Evolutionary conservation across 2,113 vertebrate genomes (phyloP).

Genomic region (Hydropotes inermis): DNA sequence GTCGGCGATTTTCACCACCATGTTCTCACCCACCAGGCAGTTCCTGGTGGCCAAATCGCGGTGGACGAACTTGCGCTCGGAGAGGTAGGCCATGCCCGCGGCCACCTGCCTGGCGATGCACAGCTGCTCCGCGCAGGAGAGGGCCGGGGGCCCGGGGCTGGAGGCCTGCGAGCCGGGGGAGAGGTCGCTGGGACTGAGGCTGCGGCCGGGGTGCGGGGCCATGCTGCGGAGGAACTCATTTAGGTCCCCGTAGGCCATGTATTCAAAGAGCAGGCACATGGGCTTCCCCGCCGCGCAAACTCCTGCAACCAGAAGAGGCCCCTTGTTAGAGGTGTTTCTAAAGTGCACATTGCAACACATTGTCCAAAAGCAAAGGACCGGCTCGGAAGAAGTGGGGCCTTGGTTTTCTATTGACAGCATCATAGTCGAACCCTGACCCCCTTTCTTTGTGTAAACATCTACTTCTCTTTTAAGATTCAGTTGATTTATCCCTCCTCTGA

Average conservation of each 20-base stretch:
- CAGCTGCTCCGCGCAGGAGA: slow-evolving; percentile 91
- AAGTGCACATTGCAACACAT: accelerated
- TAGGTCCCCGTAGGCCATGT: slow-evolving; percentile 96
- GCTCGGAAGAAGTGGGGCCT: not conserved
- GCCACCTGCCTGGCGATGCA: slow-evolving; percentile 94
- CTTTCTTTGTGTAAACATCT: not conserved
- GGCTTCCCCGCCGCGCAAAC: slow-evolving; percentile 98
- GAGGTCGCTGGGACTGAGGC: slow-evolving; percentile 82
- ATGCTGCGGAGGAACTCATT: slow-evolving; percentile 94
- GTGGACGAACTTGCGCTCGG: slow-evolving; percentile 97
- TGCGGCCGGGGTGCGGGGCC: slow-evolving; percentile 84
- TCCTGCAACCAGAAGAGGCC: slow-evolving; percentile 78
- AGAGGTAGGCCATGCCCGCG: slow-evolving; percentile 96
- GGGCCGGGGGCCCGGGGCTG: slow-evolving; percentile 75
- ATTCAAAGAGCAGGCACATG: slow-evolving; percentile 98
- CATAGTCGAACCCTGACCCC: not conserved
- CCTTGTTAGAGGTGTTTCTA: not conserved
- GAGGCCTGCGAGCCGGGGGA: slow-evolving; percentile 74
- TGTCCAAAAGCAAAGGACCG: not conserved
- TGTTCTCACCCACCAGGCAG: slow-evolving; percentile 93
- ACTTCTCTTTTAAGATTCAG: not conserved
- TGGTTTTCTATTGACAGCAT: not conserved
- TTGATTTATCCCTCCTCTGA: not conserved
- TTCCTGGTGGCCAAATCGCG: slow-evolving; percentile 96
- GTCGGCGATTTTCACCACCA: slow-evolving; percentile 98